These are phyloP conservation scores for Crotophaga sulcirostris DNA, from an alignment of 2,113 vertebrate genomes.

Conservation along the genomic window DNA sequence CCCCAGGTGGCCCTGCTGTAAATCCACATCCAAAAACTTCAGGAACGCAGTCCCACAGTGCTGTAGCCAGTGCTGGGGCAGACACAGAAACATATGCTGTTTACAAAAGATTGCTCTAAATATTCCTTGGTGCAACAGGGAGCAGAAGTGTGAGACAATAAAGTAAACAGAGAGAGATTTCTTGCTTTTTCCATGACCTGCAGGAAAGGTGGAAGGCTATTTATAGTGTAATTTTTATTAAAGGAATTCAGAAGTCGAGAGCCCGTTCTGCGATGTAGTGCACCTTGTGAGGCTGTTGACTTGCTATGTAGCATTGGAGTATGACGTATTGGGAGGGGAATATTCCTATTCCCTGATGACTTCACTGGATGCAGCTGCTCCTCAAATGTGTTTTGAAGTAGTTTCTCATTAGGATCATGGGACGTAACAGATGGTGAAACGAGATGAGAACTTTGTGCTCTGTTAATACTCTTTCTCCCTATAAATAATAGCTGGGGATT, in stretches of 20 bases:
- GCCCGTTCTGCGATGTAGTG: neutral
- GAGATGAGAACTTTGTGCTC: neutral
- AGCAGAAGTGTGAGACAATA: neutral
- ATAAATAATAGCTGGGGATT: neutral
- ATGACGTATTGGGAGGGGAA: neutral
- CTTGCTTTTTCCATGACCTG: neutral
- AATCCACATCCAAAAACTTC: neutral
- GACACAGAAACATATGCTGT: neutral
- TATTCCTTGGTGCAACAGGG: neutral
- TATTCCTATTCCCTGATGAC: neutral
- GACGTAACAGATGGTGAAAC: slow-evolving; percentile 48
- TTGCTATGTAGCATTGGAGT: neutral
- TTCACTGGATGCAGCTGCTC: slow-evolving; percentile 26
- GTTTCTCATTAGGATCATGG: slow-evolving; percentile 28
- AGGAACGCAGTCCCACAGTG: neutral
- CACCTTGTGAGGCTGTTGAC: neutral
- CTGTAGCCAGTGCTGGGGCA: neutral
- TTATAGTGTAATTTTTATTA: neutral
- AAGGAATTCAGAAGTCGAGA: neutral
- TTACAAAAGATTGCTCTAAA: neutral
- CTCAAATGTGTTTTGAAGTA: slow-evolving; percentile 35
- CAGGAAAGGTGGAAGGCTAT: neutral
- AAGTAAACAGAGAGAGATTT: neutral
- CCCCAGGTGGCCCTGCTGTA: neutral
- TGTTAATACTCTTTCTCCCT: neutral